A percentile compares a stretch with the other conserved stretches of the same genome.
Evolutionary conservation across 2,888 invertebrate genomes (phyloP).

Genomic region (Melangyna quadrimaculata): DNA sequence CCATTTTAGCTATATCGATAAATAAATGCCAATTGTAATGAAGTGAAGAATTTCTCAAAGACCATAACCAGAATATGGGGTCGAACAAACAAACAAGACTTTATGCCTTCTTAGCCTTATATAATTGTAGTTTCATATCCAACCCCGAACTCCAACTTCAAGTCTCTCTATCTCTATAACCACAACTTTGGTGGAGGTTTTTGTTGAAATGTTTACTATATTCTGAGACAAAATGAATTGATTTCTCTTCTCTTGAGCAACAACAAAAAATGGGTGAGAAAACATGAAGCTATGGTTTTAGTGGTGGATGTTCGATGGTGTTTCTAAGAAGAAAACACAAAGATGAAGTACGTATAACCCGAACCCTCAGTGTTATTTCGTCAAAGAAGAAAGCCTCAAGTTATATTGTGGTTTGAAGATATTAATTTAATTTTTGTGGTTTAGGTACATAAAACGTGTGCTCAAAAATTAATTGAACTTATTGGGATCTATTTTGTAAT

Average conservation of each 20-base stretch:
- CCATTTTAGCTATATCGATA: constrained; percentile 2
- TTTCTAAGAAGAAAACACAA: neutral
- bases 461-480: constrained; percentile 72
- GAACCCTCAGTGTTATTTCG: neutral
- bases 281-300: neutral
- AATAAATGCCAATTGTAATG: constrained; percentile 57
- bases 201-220: constrained; percentile 25
- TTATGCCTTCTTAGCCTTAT: constrained; percentile 12
- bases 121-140: neutral
- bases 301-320: neutral
- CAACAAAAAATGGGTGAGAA: constrained; percentile 5
- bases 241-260: neutral
- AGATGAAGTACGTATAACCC: neutral
- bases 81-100: constrained; percentile 11
- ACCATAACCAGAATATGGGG: neutral
- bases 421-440: constrained; percentile 73
- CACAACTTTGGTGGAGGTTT: neutral
- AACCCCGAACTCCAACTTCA: neutral
- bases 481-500: constrained; percentile 52
- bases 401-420: constrained; percentile 63
- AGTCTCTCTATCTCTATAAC: too few relatives aligned
- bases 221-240: constrained; percentile 51
- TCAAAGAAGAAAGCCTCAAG: constrained; percentile 41
- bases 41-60: constrained; percentile 46
- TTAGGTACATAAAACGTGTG: constrained; percentile 66